Evolutionary conservation across 1,140 invertebrate genomes (phyloP).

Genomic region (Nephila pilipes): DNA sequence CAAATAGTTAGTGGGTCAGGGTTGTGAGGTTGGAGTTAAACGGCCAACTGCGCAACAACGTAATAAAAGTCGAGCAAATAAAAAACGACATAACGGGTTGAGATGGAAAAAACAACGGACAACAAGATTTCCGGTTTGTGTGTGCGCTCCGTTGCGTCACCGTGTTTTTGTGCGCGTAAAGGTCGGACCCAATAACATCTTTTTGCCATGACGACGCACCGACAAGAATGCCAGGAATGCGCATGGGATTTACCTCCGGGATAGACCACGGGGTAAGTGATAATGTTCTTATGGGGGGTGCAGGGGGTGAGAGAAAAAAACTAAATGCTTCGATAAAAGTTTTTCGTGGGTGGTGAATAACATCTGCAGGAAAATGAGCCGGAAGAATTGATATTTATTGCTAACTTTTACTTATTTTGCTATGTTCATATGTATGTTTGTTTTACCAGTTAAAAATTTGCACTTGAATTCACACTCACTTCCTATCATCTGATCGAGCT

Average conservation of each 20-base stretch:
- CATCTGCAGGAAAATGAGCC: neutral
- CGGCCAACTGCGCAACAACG: slow-evolving; percentile 30
- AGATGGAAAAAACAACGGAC: neutral
- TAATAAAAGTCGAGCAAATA: slow-evolving; percentile 15
- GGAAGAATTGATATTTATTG: too few species aligned
- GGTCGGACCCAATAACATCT: slow-evolving; percentile 24
- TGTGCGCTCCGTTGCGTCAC: slow-evolving; percentile 11
- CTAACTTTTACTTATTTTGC: too few species aligned
- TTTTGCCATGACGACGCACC: neutral
- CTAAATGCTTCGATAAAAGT: too few species aligned
- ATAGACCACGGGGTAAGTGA: neutral
- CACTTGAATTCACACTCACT: too few species aligned
- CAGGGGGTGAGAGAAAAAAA: neutral
- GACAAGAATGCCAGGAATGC: slow-evolving; percentile 12
- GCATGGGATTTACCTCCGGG: neutral
- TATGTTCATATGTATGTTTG: too few species aligned
- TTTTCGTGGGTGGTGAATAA: neutral
- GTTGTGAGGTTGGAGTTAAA: neutral
- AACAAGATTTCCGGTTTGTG: slow-evolving; percentile 15
- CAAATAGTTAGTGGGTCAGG: slow-evolving; percentile 16
- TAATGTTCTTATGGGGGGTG: neutral
- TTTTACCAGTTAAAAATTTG: too few species aligned
- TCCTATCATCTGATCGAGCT: too few species aligned
- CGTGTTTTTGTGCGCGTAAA: neutral
- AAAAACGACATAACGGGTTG: slow-evolving; percentile 13